phyloP scores from a whole-genome alignment of 2,888 invertebrate species.

The Chrysolina haemoptera region DNA sequence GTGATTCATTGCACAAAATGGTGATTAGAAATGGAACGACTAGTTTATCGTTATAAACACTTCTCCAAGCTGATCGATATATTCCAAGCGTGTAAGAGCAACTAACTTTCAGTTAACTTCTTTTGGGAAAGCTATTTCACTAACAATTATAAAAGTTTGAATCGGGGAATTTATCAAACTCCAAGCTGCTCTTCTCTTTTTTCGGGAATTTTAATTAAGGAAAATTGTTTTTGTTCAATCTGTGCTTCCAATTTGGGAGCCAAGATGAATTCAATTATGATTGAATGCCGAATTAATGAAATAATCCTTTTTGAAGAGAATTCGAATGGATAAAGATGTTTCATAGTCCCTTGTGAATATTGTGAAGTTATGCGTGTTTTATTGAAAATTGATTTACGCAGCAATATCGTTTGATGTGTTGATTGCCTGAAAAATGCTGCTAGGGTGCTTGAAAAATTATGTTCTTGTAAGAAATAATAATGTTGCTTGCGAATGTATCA shows the following conservation, averaged over 20 bases:
- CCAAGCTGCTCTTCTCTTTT: slow-evolving; percentile 28
- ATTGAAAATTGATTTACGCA: neutral
- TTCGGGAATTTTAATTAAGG: slow-evolving; percentile 33
- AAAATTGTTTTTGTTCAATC: slow-evolving; percentile 33
- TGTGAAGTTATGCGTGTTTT: neutral
- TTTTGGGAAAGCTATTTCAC: slow-evolving; percentile 30
- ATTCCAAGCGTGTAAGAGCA: neutral
- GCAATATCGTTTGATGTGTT: neutral
- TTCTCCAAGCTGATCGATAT: slow-evolving; percentile 8
- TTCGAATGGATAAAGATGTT: neutral
- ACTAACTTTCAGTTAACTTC: slow-evolving; percentile 21
- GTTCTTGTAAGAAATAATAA: too few species aligned
- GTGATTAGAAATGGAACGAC: neutral
- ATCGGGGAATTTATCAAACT: slow-evolving; percentile 37
- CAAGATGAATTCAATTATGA: slow-evolving; percentile 28
- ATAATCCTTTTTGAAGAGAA: slow-evolving; percentile 14
- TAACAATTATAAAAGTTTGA: slow-evolving; percentile 40
- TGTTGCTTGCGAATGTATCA: too few species aligned
- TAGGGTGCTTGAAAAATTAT: too few species aligned
- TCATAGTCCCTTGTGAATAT: too few species aligned
- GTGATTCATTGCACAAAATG: neutral
- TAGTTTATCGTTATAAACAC: neutral
- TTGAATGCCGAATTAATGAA: slow-evolving; percentile 28
- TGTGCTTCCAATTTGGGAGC: slow-evolving; percentile 22
- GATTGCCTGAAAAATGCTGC: too few species aligned